Conservation (phyloP, 2,113 vertebrate species). For the Narcine bancroftii region DNA sequence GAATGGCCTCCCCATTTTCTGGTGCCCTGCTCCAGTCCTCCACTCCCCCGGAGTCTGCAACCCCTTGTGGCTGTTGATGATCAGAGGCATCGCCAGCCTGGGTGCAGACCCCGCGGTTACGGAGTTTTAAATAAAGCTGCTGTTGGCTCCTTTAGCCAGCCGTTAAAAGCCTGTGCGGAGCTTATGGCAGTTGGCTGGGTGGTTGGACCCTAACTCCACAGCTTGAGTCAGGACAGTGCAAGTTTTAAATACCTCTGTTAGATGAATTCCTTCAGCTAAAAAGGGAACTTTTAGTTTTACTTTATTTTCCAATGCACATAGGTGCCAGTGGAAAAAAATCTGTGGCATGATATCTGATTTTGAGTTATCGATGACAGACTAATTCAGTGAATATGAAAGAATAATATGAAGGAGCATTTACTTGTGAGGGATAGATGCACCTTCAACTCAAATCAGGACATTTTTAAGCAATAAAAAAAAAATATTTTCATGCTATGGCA, state of each 20-base stretch:
- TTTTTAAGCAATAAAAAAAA: slow-evolving; percentile 1
- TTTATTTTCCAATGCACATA: background rate
- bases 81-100: too few species aligned
- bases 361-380: background rate
- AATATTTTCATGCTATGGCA: background rate
- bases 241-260: background rate
- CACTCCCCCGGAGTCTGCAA: too few species aligned
- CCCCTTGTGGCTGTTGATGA: too few species aligned
- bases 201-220: too few species aligned
- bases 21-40: too few species aligned
- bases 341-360: background rate
- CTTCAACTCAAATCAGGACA: background rate
- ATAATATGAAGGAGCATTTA: background rate
- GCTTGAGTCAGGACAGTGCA: background rate
- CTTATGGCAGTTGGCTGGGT: too few species aligned
- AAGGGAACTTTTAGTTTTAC: background rate
- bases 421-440: background rate
- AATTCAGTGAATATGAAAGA: background rate
- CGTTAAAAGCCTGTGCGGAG: too few species aligned
- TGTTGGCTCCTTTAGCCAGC: too few species aligned
- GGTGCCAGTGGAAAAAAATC: background rate
- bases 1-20: too few species aligned
- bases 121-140: too few species aligned
- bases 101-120: too few species aligned
- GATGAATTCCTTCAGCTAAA: background rate